These are phyloP conservation scores for Propsilocerus akamusi DNA, from an alignment of 1,140 invertebrate species.

Conservation along the genomic window DNA sequence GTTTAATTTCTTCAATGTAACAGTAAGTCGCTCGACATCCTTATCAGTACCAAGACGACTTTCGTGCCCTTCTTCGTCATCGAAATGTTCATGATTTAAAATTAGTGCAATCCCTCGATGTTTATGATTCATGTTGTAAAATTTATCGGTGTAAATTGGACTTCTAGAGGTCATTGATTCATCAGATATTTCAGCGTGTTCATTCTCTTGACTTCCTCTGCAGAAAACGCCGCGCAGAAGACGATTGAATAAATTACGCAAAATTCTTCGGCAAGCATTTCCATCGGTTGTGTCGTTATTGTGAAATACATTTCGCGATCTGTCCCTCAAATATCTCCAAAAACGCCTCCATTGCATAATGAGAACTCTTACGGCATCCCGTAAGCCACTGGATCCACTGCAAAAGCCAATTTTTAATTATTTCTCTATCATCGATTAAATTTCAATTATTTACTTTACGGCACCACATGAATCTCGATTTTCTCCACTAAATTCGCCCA, in stretches of 20 bases:
- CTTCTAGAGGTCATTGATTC: constrained; percentile 8
- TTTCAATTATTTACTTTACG: too few relatives aligned
- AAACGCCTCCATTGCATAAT: too few relatives aligned
- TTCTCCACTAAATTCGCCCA: too few relatives aligned
- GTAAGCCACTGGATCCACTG: too few relatives aligned
- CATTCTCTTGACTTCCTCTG: not conserved
- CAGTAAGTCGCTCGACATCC: constrained; percentile 45
- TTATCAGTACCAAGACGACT: constrained; percentile 51
- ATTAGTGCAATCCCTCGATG: constrained; percentile 45
- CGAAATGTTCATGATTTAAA: constrained; percentile 45
- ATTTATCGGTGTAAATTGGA: constrained; percentile 8
- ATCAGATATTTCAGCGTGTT: not conserved
- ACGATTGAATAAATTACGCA: not conserved
- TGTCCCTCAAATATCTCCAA: too few relatives aligned
- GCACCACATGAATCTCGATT: too few relatives aligned
- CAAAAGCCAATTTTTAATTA: too few relatives aligned
- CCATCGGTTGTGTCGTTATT: not conserved
- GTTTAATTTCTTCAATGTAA: constrained; percentile 43
- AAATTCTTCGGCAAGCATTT: not conserved
- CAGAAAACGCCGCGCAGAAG: not conserved
- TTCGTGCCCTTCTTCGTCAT: constrained; percentile 16
- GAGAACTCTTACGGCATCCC: too few relatives aligned
- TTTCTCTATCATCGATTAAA: too few relatives aligned
- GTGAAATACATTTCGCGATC: not conserved
- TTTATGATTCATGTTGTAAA: constrained; percentile 44